Base-by-base conservation (phyloP, 2,113 vertebrate genomes). In the Symphodus melops region DNA sequence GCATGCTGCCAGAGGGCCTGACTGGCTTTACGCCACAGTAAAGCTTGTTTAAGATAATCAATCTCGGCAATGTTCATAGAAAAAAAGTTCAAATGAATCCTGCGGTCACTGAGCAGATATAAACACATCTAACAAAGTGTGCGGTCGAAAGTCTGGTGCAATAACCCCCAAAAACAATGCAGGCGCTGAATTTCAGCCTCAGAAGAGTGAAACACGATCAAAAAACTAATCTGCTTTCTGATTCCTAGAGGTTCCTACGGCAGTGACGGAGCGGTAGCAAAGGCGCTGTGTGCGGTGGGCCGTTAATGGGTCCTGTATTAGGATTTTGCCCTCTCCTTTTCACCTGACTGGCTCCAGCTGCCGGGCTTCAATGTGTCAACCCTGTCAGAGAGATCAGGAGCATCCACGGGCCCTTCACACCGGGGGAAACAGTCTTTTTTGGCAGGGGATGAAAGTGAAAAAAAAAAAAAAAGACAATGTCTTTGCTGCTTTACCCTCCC, bases 21-120 rank as follows among this genome's bases (percentile, higher is more conserved):
- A 68, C 63, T 77, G 77, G 76, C 77, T 84, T 61, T 25, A 48
- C 58, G 61, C 77, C 80, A 85, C 77, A 86, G 79, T 79, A 71
- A 82, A 83, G 87, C 84, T 79, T 89, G 72, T 87, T 91, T 90
- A 87, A 77, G 82, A 82, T 83, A 86, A 89, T 84, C 85, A 80
- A 66, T 72, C 44, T 53, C 62, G 79, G 68, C 77, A 65, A 21
- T 80, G 76, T 82, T 90, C 71, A 89, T 79, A 83, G 76, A 56
- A 16, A 56, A 16, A 75, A 81, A 62, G 71, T 70, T 86, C 58
- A 21, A 67, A 61, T 55, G 7, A 88, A 55, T 64, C 33, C 84
- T n/a, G 56, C 80, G 86, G 72, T 85, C 69, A 67, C 11, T 67
- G 55, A 57, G 46, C 60, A 81, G 71, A 79, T 77, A 77, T 52